These are phyloP conservation scores for Somateria mollissima DNA, from an alignment of 2,797 vertebrate genomes.

Conservation along the genomic window DNA sequence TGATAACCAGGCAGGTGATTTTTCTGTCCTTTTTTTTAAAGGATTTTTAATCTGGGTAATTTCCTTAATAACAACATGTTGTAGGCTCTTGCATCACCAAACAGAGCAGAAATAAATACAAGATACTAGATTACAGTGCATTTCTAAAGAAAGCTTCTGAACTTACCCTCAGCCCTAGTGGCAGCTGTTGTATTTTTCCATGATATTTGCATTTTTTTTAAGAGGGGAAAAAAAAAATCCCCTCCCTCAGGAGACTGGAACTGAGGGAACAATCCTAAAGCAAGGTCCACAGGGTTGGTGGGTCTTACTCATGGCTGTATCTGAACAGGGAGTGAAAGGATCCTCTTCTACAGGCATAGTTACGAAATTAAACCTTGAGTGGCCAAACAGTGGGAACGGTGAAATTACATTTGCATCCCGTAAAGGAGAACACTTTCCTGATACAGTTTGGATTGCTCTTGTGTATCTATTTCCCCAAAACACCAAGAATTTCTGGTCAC, in stretches of 20 bases:
- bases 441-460: neutral
- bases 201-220: neutral
- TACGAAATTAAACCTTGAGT: neutral
- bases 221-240: neutral
- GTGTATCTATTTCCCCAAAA: accelerated
- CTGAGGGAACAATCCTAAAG: neutral
- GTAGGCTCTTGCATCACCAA: neutral
- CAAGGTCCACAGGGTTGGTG: neutral
- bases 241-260: accelerated
- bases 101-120: neutral
- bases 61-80: neutral
- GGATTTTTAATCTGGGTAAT: neutral
- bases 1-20: neutral
- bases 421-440: neutral
- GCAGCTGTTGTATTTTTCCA: neutral
- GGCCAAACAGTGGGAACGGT: neutral
- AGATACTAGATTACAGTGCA: neutral
- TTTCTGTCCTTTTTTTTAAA: neutral
- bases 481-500: neutral
- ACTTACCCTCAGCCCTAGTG: neutral
- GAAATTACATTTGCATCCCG: neutral
- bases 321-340: neutral
- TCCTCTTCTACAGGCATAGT: accelerated
- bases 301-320: neutral
- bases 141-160: neutral